Evolutionary conservation across 2,888 invertebrate genomes (phyloP).

Genomic region (Campaea margaritaria): DNA sequence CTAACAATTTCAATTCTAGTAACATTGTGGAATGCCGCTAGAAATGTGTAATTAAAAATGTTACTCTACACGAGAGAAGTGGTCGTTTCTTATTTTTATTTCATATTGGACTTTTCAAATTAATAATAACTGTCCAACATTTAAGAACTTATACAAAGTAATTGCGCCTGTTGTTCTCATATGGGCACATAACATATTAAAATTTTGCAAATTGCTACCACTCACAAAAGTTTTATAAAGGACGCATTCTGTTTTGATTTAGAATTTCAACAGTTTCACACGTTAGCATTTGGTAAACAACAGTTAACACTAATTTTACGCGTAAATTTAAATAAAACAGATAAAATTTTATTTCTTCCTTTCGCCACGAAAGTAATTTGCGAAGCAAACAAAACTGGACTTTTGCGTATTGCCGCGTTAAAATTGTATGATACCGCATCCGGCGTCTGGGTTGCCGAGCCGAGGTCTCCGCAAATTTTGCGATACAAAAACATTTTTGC

Average conservation of each 20-base stretch:
- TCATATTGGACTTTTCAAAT: not conserved
- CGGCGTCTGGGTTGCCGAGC: conserved; percentile 32
- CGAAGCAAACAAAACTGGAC: conserved; percentile 35
- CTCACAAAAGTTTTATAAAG: too few species aligned
- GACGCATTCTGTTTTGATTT: too few species aligned
- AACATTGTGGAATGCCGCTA: not conserved
- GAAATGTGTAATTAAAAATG: conserved; percentile 5
- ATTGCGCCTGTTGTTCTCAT: too few species aligned
- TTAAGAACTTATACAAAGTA: too few species aligned
- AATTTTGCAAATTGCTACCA: too few species aligned
- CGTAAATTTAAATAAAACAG: conserved; percentile 2
- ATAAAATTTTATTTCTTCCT: not conserved
- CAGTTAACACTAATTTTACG: too few species aligned
- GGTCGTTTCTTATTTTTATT: conserved; percentile 1
- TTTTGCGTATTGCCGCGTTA: conserved; percentile 31
- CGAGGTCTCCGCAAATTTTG: conserved; percentile 17
- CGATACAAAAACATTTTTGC: conserved; percentile 28
- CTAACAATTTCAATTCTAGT: not conserved
- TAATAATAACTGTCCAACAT: too few species aligned
- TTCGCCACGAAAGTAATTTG: conserved; percentile 14
- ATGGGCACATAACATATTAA: too few species aligned
- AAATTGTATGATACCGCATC: conserved; percentile 32
- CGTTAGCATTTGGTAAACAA: too few species aligned
- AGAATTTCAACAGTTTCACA: too few species aligned
- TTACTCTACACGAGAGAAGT: not conserved